A percentile compares a stretch with the other conserved stretches of the same genome.
Evolutionary conservation across 2,797 vertebrate genomes (phyloP).

Genomic region (Intellagama lesueurii): DNA sequence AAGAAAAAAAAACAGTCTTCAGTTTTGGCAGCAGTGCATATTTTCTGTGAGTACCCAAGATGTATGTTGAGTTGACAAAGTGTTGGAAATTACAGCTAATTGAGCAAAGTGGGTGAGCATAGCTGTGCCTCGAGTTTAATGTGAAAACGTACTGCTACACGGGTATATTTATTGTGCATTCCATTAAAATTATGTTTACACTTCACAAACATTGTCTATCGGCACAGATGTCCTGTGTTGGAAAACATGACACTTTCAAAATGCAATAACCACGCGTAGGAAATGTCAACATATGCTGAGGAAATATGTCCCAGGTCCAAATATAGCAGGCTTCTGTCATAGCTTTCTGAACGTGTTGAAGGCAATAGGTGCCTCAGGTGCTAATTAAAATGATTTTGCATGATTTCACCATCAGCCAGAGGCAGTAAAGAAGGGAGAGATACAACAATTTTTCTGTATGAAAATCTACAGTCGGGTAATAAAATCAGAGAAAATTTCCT

Average conservation of each 20-base stretch:
- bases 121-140: slow-evolving; percentile 25
- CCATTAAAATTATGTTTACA: slow-evolving; percentile 65
- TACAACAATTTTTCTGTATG: neutral
- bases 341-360: slow-evolving; percentile 19
- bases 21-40: neutral
- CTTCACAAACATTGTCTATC: slow-evolving; percentile 54
- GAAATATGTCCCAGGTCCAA: slow-evolving; percentile 60
- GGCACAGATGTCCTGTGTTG: slow-evolving; percentile 70
- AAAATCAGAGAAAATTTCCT: slow-evolving; percentile 37
- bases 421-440: neutral
- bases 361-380: neutral
- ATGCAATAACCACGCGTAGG: slow-evolving; percentile 34
- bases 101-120: slow-evolving; percentile 24
- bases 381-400: slow-evolving; percentile 30
- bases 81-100: slow-evolving; percentile 19
- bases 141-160: slow-evolving; percentile 42
- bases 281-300: slow-evolving; percentile 66
- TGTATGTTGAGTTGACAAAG: neutral
- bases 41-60: neutral
- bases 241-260: slow-evolving; percentile 71
- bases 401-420: slow-evolving; percentile 16
- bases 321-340: slow-evolving; percentile 50
- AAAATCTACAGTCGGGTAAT: slow-evolving; percentile 11
- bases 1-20: neutral
- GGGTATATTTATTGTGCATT: slow-evolving; percentile 58